Evolutionary conservation across 2,113 vertebrate genomes (phyloP).

Genomic region (Mystacornis crossleyi): DNA sequence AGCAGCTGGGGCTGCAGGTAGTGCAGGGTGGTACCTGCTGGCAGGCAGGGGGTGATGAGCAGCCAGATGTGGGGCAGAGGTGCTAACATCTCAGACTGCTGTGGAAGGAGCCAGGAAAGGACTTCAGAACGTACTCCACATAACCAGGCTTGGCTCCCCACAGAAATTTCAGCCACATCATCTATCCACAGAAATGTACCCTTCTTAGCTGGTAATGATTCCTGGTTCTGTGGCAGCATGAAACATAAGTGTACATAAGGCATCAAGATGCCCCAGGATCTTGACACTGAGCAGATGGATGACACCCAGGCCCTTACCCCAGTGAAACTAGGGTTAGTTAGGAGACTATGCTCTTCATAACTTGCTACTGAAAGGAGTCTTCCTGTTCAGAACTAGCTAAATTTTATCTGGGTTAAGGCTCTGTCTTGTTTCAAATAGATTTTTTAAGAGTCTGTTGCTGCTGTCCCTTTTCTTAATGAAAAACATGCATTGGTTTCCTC

Average conservation of each 20-base stretch:
- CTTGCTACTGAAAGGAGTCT: not conserved
- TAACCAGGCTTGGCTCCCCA: not conserved
- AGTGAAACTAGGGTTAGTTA: not conserved
- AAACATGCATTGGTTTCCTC: not conserved
- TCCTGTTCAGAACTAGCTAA: not conserved
- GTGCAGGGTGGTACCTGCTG: not conserved
- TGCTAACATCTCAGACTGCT: not conserved
- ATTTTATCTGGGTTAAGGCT: not conserved
- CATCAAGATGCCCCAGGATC: not conserved
- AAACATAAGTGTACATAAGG: not conserved
- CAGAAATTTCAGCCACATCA: not conserved
- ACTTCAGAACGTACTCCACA: rapidly evolving
- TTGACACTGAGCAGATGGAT: not conserved
- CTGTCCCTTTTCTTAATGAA: constrained; percentile 20
- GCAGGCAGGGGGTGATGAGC: not conserved
- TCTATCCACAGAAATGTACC: not conserved
- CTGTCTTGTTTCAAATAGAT: not conserved
- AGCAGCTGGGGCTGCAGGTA: not conserved
- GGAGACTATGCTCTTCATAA: not conserved
- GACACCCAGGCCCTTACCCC: not conserved
- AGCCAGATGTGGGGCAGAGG: not conserved
- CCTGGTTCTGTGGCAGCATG: not conserved
- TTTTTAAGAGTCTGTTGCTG: not conserved
- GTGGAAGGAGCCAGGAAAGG: not conserved
- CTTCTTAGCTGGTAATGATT: not conserved